Percentiles rank a stretch among this genome's conserved stretches.
Evolutionary conservation across 2,797 vertebrate species (phyloP).

Genomic region (Gadopsis marmoratus): DNA sequence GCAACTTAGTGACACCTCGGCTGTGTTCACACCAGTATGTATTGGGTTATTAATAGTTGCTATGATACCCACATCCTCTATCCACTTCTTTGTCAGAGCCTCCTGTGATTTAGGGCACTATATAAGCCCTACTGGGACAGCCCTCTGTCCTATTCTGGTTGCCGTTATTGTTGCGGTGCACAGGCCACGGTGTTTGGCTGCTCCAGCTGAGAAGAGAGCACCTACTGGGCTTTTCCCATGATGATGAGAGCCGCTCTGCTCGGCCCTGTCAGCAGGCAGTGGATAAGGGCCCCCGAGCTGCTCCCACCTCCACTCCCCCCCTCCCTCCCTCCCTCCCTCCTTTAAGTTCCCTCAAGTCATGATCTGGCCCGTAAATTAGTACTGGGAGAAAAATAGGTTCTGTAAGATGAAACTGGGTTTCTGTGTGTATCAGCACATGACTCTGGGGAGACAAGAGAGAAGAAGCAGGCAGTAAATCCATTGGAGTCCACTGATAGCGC

Average conservation of each 20-base stretch:
- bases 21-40: constrained; percentile 53
- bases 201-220: constrained; percentile 77
- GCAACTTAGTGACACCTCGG: constrained; percentile 31
- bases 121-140: constrained; percentile 76
- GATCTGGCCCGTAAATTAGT: constrained; percentile 85
- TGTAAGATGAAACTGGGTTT: constrained; percentile 86
- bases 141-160: constrained; percentile 67
- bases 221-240: constrained; percentile 81
- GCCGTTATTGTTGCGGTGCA: constrained; percentile 73
- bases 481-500: constrained; percentile 88
- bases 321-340: constrained; percentile 38
- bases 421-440: constrained; percentile 84
- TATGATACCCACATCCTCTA: constrained; percentile 76
- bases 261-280: constrained; percentile 71
- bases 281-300: constrained; percentile 65
- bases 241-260: constrained; percentile 69
- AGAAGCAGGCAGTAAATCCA: constrained; percentile 90
- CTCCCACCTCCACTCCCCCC: constrained; percentile 61
- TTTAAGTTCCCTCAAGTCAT: constrained; percentile 75
- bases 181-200: constrained; percentile 74
- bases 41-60: constrained; percentile 77
- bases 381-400: constrained; percentile 78
- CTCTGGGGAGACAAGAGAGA: constrained; percentile 87
- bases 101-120: constrained; percentile 72
- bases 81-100: constrained; percentile 68